Conservation (phyloP, 2,113 vertebrate genomes). For the Agapornis roseicollis region DNA sequence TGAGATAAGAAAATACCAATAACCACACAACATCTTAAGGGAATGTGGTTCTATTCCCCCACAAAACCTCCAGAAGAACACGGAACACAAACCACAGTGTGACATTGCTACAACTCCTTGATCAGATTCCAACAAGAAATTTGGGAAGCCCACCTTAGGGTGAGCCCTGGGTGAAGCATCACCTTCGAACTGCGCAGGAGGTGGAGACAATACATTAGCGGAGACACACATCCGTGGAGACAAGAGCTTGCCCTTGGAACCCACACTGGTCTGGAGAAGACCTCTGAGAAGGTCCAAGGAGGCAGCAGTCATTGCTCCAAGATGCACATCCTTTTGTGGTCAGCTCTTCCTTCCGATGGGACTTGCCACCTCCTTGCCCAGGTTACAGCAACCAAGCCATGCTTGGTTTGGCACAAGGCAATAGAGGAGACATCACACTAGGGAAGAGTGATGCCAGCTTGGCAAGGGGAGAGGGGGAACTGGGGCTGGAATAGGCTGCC, state of each 20-base stretch:
- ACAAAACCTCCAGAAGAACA: neutral
- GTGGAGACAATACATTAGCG: neutral
- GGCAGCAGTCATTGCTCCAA: neutral
- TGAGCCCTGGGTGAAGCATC: neutral
- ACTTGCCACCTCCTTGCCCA: neutral
- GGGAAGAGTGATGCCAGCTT: neutral
- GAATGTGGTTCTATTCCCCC: neutral
- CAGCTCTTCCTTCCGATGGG: neutral
- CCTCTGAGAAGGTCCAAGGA: neutral
- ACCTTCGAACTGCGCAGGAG: fast-evolving
- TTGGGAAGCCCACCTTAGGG: neutral
- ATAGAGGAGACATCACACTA: neutral
- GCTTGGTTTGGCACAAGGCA: neutral
- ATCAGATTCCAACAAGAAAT: neutral
- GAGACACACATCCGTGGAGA: neutral
- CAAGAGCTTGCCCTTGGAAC: neutral
- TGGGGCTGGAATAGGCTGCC: neutral
- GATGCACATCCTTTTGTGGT: neutral
- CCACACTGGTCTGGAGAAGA: fast-evolving
- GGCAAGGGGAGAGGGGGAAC: neutral
- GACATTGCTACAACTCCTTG: neutral
- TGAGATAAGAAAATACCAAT: conserved; percentile 4
- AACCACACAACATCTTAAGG: neutral
- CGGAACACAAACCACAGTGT: neutral
- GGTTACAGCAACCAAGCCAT: fast-evolving